These are phyloP conservation scores for Ochotona princeps DNA, from an alignment of 2,113 vertebrate species.

Conservation along the genomic window DNA sequence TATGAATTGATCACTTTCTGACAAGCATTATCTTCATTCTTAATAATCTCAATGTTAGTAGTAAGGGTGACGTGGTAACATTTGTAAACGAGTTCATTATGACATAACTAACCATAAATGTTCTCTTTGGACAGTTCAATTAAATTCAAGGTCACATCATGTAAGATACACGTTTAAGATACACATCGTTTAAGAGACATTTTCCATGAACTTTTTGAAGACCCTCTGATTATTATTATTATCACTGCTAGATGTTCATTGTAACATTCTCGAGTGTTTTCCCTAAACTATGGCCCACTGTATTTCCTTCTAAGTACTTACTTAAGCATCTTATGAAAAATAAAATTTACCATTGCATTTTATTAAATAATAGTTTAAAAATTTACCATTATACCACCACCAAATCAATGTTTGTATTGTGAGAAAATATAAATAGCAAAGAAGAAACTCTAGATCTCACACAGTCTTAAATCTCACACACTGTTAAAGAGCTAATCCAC, in stretches of 20 bases:
- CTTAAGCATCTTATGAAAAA: slow-evolving; percentile 22
- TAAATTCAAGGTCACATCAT: slow-evolving; percentile 40
- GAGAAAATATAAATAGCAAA: slow-evolving; percentile 25
- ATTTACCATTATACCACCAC: neutral
- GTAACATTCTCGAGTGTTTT: slow-evolving; percentile 2
- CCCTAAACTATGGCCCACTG: neutral
- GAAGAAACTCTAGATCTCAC: slow-evolving; percentile 26
- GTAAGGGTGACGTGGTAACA: neutral
- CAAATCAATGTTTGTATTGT: neutral
- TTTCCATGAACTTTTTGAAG: too few species aligned
- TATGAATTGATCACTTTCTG: neutral
- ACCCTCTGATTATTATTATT: neutral
- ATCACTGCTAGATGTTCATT: neutral
- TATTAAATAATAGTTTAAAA: slow-evolving; percentile 55
- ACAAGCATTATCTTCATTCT: slow-evolving; percentile 17
- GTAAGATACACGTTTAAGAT: slow-evolving; percentile 1
- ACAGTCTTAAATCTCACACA: neutral
- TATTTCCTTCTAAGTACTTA: slow-evolving; percentile 44
- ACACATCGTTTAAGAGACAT: neutral
- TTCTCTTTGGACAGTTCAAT: slow-evolving; percentile 37
- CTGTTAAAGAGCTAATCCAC: neutral
- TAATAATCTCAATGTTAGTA: slow-evolving; percentile 39
- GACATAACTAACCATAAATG: neutral
- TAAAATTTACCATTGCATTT: slow-evolving; percentile 47
- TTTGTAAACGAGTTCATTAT: neutral